Evolutionary conservation across 2,113 vertebrate genomes (phyloP).

Genomic region (cattle (Bos taurus)): DNA sequence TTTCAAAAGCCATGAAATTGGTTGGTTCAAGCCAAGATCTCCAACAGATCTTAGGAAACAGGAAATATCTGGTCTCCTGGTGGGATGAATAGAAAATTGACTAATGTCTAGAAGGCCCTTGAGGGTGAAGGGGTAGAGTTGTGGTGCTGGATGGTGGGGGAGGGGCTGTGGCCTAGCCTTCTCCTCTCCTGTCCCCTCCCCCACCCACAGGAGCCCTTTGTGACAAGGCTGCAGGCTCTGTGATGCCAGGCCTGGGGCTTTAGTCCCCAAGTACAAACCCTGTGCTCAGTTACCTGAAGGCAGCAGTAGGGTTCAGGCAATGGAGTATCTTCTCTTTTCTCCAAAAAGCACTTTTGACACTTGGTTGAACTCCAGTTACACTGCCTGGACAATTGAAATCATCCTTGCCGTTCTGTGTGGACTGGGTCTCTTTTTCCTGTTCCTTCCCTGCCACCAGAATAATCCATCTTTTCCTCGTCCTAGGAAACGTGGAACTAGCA

Average conservation of each 20-base stretch:
- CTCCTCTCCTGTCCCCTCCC: not conserved
- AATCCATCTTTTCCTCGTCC: not conserved
- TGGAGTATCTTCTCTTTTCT: not conserved
- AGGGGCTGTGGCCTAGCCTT: not conserved
- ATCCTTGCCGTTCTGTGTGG: not conserved
- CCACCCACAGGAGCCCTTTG: not conserved
- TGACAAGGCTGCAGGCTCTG: not conserved
- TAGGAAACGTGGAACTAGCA: not conserved
- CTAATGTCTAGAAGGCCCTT: not conserved
- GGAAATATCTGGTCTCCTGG: not conserved
- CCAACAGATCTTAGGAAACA: not conserved
- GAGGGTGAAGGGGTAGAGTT: not conserved
- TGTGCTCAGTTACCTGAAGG: not conserved
- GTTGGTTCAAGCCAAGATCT: not conserved
- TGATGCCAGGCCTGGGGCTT: not conserved
- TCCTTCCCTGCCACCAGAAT: not conserved
- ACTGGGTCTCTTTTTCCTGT: not conserved
- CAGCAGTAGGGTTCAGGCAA: not conserved
- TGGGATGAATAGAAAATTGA: not conserved
- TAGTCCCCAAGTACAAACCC: not conserved
- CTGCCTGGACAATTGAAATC: not conserved
- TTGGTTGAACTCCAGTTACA: not conserved
- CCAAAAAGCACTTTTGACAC: not conserved
- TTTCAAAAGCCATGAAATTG: not conserved
- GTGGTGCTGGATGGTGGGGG: rapidly evolving